Base-by-base conservation (phyloP, 2,888 invertebrate species). In the Lacanobia oleracea region DNA sequence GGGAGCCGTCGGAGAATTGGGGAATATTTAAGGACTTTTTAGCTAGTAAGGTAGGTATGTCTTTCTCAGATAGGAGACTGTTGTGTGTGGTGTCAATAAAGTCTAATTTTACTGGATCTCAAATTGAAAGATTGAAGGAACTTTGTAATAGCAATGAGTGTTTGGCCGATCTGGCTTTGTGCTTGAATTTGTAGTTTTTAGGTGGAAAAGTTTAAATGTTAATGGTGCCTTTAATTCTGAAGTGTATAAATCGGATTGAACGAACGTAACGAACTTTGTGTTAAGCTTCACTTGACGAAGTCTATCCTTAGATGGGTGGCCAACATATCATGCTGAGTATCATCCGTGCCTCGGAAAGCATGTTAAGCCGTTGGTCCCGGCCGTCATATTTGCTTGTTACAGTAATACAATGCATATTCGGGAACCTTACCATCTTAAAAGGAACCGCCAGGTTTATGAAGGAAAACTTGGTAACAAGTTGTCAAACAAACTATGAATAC, bases 71-170 rank as follows among this genome's bases (percentile, higher is more conserved):
- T 87, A 90, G 92, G 6, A 87, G 96, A 33, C 79, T 96, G 75
- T 74, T 96, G 45, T 96, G 96, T 79, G 87, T 95, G 0, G 93
- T 93, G 0, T 92, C 94, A 0, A 81, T 89, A 37, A 94, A 94
- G 88, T 96, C 96, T 0, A 88, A 89, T 45, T 96, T 94, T 60
- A 92, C 87, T 6, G 85, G 84, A 76, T 84, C 92, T 77, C 96
- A 96, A 71, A 85, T 94, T 76, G 92, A 91, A 23, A 90, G 94
- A 70, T 86, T 96, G 72, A 94, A 83, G 64, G 94, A 95, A 70
- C 79, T 96, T 75, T 96, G 96, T 80, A 88, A 86, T 10, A 87
- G 81, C 21, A 91, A 92, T 56, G 92, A 92, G 7, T 89, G 92
- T 67, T 89, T 96, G 64, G 81, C 77, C 2, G 96, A 96, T 84